Percentiles rank a stretch among this genome's conserved stretches.
Evolutionary conservation across 1,140 invertebrate genomes (phyloP).

Genomic region (Cotesia typhae): DNA sequence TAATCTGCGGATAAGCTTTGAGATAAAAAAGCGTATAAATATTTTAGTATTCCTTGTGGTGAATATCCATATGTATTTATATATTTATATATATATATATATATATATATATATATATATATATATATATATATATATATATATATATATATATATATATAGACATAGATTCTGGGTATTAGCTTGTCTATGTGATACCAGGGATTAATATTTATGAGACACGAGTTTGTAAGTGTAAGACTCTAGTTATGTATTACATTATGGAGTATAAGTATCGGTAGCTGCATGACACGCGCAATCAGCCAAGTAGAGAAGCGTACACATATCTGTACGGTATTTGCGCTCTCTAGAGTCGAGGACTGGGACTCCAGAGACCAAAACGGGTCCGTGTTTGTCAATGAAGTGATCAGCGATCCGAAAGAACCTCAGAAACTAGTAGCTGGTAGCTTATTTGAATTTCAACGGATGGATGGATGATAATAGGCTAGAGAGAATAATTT

Average conservation of each 20-base stretch:
- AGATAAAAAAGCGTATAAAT: conserved; percentile 19
- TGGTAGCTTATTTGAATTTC: too few species aligned
- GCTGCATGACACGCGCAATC: conserved; percentile 24
- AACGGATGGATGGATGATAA: too few species aligned
- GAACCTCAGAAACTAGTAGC: not conserved
- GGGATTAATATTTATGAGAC: too few species aligned
- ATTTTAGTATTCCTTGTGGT: conserved; percentile 7
- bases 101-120: too few species aligned
- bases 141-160: not conserved
- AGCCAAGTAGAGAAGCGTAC: too few species aligned
- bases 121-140: too few species aligned
- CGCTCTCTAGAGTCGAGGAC: too few species aligned
- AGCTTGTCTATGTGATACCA: too few species aligned
- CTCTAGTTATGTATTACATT: not conserved
- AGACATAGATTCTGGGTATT: not conserved
- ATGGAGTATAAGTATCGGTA: not conserved
- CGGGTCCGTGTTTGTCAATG: not conserved
- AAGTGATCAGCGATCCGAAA: not conserved
- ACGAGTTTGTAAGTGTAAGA: too few species aligned
- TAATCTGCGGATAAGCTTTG: conserved; percentile 4
- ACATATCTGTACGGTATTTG: too few species aligned
- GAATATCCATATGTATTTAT: not conserved
- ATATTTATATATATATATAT: not conserved
- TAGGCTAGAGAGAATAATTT: too few species aligned
- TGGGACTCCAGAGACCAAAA: not conserved